Percentiles rank a stretch among this genome's conserved stretches.
Evolutionary conservation across 2,797 vertebrate genomes (phyloP).

Genomic region (Takifugu ocellatus): DNA sequence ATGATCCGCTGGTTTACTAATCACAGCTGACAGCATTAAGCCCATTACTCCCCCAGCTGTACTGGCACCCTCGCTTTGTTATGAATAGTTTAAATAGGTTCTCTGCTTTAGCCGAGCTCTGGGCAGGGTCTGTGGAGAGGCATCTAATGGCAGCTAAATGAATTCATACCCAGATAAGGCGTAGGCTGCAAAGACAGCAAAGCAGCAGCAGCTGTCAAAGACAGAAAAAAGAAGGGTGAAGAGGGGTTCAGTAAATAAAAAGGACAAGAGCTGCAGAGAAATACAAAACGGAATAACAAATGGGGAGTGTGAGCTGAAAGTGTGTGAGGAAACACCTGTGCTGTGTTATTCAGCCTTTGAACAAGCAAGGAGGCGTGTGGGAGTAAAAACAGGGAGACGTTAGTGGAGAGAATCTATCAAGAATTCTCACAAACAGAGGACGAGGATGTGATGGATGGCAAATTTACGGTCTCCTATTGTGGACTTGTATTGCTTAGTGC

Average conservation of each 20-base stretch:
- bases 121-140: conserved; percentile 62
- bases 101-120: conserved; percentile 55
- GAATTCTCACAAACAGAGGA: conserved; percentile 23
- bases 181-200: conserved; percentile 69
- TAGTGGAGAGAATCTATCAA: conserved; percentile 54
- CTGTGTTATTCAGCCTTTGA: conserved; percentile 36
- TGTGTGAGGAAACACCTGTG: conserved; percentile 29
- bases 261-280: conserved; percentile 32
- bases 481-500: conserved; percentile 6
- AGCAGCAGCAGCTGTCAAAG: conserved; percentile 68
- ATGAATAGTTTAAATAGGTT: conserved; percentile 69
- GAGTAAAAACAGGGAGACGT: conserved; percentile 50
- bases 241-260: conserved; percentile 14
- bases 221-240: conserved; percentile 30
- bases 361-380: conserved; percentile 59
- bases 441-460: conserved; percentile 37
- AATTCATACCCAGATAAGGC: conserved; percentile 65
- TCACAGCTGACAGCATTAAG: conserved; percentile 62
- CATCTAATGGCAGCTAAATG: conserved; percentile 71
- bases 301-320: conserved; percentile 45
- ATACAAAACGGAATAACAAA: conserved; percentile 56
- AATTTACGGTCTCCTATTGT: conserved; percentile 20
- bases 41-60: conserved; percentile 56
- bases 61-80: conserved; percentile 41
- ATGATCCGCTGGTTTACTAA: conserved; percentile 64